Conservation (phyloP, 2,888 invertebrate genomes). For the Drosophila gaucha region DNA sequence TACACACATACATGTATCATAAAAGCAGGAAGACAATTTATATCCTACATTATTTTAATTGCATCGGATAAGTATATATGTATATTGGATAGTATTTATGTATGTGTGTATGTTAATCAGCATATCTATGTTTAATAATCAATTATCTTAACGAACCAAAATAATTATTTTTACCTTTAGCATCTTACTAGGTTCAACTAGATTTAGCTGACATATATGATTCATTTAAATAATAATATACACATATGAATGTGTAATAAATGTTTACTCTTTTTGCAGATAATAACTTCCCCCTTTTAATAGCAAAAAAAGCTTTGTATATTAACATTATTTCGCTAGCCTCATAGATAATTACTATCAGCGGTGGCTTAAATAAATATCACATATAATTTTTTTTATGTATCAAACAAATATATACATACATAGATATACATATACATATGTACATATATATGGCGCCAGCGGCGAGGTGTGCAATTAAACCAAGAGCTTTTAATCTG, state of each 20-base stretch:
- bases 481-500: not conserved
- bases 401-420: not conserved
- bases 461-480: not conserved
- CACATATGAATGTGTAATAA: no score
- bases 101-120: no score
- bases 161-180: not conserved
- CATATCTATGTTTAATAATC: no score
- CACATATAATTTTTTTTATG: not conserved
- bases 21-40: no score
- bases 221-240: not conserved
- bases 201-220: not conserved
- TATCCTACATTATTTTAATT: no score
- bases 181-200: not conserved
- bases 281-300: no score
- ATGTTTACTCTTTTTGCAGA: no score
- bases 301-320: not conserved
- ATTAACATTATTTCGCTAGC: not conserved
- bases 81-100: no score
- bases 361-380: conserved; percentile 3
- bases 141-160: no score
- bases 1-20: no score
- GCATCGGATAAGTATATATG: no score
- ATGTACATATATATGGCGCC: not conserved
- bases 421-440: no score
- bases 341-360: conserved; percentile 7